Evolutionary conservation across 2,888 invertebrate genomes (phyloP), one percentile per base, ranked within the genome.

Genomic region (Hemithea aestivaria): DNA sequence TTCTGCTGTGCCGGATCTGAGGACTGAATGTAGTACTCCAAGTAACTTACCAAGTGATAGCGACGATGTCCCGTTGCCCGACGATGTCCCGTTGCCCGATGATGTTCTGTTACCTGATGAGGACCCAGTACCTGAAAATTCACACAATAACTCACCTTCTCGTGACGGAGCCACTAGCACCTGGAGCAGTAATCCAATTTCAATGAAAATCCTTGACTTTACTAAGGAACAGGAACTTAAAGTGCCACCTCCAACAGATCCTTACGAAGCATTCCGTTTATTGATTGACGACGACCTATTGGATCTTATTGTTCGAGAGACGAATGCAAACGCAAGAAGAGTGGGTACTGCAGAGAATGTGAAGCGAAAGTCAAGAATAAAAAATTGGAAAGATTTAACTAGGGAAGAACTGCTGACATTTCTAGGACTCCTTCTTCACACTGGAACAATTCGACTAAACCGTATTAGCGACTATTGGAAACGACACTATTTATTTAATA

Each of bases 231-330:
- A 44, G 21, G 27, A 41, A 41, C 28, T 51, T 9, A 39, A 48
- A 33, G 45, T 44, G 34, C 35, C 47, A 6, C 31, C 52, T 34
- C 45, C 53, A 35, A 20, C 32, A 12, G 40, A 51, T 37, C 56
- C 56, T 26, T 52, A 46, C 38, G 43, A 53, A 10, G 43, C 52
- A 9, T 58, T 58, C 23, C 46, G 51, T 7, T 31, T 48, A 41
- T 27, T 55, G 2, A 35, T 55, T 31, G 49, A 53, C 11, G 51
- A 58, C 16, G 40, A 48, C 2, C 24, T 58, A 7, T 9, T 40
- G 20, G 24, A 31, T 6, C 1, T 31, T 24, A 20, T 35, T 11
- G 8, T 7, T 1, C 4, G 21, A 0, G 24, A 10, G n/a, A 40
- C 40, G 1, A 40, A 40, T 27, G 11, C n/a, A 9, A 3, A 6